Conservation (phyloP, 2,888 invertebrate genomes). For the Aspidiotus destructor region DNA sequence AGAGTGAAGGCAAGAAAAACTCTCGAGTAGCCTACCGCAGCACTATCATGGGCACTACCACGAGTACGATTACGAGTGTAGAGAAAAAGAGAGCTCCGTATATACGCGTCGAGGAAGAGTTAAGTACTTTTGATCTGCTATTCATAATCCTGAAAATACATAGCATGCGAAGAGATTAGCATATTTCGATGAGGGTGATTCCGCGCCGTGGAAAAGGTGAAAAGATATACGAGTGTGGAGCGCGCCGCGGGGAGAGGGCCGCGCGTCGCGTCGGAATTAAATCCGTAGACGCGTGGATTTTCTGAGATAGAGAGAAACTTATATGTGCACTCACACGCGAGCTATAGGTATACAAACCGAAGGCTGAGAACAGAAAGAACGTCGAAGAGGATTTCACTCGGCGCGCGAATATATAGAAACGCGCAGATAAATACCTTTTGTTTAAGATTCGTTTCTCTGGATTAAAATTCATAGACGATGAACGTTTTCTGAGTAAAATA, state of each 20-base stretch:
- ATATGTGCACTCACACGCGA: conserved; percentile 1
- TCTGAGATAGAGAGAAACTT: conserved; percentile 17
- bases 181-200: conserved; percentile 33
- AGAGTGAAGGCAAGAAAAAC: conserved; percentile 25
- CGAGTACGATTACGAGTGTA: neutral
- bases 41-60: too few species aligned
- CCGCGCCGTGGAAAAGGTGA: conserved; percentile 26
- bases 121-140: conserved; percentile 33
- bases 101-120: conserved; percentile 15
- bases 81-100: neutral
- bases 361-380: conserved; percentile 23
- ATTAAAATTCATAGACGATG: conserved; percentile 17
- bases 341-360: too few species aligned
- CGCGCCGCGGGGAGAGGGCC: conserved; percentile 12
- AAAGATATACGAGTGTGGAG: conserved; percentile 19
- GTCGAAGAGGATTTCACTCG: conserved; percentile 29
- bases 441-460: conserved; percentile 30
- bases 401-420: conserved; percentile 28
- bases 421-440: conserved; percentile 31
- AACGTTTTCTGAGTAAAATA: conserved; percentile 21
- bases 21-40: conserved; percentile 18
- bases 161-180: conserved; percentile 33
- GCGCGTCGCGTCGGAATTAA: conserved; percentile 20
- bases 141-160: conserved; percentile 33
- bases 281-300: conserved; percentile 28